Percentiles rank a stretch among this genome's conserved stretches.
Conservation (phyloP, 2,113 vertebrate genomes). For the Tetrax tetrax region DNA sequence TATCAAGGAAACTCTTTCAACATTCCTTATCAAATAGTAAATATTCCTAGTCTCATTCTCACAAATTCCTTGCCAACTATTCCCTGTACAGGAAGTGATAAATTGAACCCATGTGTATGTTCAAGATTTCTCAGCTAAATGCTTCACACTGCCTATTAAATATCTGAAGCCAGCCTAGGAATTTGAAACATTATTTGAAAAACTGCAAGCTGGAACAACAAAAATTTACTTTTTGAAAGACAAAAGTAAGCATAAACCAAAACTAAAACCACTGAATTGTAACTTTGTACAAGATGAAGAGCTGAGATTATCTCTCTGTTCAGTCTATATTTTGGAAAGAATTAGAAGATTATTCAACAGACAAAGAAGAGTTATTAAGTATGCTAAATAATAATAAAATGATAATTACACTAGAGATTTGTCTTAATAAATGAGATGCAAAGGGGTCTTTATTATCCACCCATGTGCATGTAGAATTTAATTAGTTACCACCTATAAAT, state of each 20-base stretch:
- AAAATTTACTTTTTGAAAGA: background rate
- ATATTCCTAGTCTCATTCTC: conserved; percentile 8
- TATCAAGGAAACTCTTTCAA: conserved; percentile 55
- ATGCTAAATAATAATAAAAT: conserved; percentile 48
- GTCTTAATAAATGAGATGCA: conserved; percentile 39
- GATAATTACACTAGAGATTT: conserved; percentile 49
- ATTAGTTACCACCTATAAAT: conserved; percentile 55
- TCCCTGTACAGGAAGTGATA: background rate
- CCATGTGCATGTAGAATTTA: conserved; percentile 26
- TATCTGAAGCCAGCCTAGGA: background rate
- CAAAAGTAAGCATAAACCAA: background rate
- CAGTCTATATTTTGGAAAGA: background rate
- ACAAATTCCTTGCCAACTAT: background rate
- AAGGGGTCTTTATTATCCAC: conserved; percentile 47
- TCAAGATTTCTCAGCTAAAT: background rate
- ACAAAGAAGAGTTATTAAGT: background rate
- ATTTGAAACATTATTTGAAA: background rate
- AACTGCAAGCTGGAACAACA: background rate
- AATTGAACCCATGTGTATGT: background rate
- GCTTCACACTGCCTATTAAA: background rate
- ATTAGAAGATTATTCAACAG: background rate
- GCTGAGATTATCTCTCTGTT: background rate
- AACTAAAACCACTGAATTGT: background rate
- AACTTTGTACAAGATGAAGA: background rate
- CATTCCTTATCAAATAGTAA: conserved; percentile 55